These are phyloP conservation scores for Myotis vivesi DNA, from an alignment of 2,797 vertebrate genomes.

Conservation along the genomic window DNA sequence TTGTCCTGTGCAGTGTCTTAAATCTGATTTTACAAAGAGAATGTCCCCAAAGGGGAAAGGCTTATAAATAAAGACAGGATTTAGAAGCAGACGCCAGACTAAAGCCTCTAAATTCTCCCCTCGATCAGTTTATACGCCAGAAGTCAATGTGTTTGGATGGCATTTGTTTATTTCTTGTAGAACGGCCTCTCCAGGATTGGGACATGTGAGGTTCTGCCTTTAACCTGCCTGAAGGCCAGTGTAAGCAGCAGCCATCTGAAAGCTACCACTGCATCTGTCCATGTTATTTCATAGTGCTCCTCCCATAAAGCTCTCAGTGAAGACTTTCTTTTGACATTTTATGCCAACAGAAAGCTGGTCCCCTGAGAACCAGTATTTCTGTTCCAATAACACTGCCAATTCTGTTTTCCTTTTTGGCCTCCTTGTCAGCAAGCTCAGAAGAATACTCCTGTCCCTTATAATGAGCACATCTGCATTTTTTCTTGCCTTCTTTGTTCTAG, in stretches of 20 bases:
- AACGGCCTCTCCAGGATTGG: background rate
- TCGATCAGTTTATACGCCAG: slow-evolving; percentile 61
- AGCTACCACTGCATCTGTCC: background rate
- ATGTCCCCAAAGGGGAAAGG: slow-evolving; percentile 43
- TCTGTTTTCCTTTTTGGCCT: background rate
- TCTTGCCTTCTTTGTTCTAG: slow-evolving; percentile 5
- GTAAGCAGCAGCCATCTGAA: background rate
- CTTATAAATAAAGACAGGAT: slow-evolving; percentile 69
- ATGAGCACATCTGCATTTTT: background rate
- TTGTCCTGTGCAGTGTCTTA: slow-evolving; percentile 49
- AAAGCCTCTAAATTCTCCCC: slow-evolving; percentile 75
- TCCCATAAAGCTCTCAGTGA: background rate
- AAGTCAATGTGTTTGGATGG: background rate
- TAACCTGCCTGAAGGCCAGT: slow-evolving; percentile 7
- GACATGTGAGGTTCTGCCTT: background rate
- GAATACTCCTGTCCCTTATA: background rate
- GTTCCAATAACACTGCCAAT: background rate
- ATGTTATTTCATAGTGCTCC: background rate
- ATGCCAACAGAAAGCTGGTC: slow-evolving; percentile 1
- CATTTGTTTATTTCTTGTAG: slow-evolving; percentile 31
- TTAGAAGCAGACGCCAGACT: slow-evolving; percentile 67
- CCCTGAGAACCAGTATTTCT: slow-evolving; percentile 18
- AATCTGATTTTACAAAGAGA: slow-evolving; percentile 67
- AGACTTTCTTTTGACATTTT: slow-evolving; percentile 31
- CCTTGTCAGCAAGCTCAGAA: slow-evolving; percentile 5